Conservation (phyloP, 2,888 invertebrate genomes). For the Strigamia maritima region DNA sequence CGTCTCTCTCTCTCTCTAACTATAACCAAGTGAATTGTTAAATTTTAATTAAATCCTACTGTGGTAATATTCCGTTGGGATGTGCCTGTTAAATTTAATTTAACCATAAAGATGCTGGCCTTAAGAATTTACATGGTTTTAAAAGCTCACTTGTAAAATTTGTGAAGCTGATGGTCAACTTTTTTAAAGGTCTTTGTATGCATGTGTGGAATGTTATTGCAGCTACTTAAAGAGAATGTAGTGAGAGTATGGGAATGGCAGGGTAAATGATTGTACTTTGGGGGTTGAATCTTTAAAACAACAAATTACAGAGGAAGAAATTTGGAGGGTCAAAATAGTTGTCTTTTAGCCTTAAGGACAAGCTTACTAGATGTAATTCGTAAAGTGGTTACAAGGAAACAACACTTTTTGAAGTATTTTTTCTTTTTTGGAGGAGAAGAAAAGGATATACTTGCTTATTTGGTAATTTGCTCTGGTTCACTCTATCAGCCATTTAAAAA, state of each 20-base stretch:
- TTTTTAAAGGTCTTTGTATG: background rate
- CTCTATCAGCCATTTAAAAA: too few relatives aligned
- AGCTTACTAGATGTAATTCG: too few relatives aligned
- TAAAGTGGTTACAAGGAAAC: too few relatives aligned
- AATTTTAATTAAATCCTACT: slow-evolving; percentile 22
- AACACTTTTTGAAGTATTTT: too few relatives aligned
- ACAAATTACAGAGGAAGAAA: too few relatives aligned
- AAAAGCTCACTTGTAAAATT: background rate
- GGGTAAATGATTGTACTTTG: too few relatives aligned
- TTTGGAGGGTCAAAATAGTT: too few relatives aligned
- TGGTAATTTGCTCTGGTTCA: too few relatives aligned
- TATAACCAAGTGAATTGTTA: background rate
- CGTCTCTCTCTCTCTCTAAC: background rate
- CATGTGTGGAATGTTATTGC: slow-evolving; percentile 1
- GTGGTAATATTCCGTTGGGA: slow-evolving; percentile 3
- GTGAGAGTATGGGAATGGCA: background rate
- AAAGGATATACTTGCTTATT: too few relatives aligned
- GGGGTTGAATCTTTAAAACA: too few relatives aligned
- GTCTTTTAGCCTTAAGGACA: too few relatives aligned
- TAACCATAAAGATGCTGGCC: slow-evolving; percentile 24
- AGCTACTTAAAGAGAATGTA: background rate
- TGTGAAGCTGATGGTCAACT: slow-evolving; percentile 3
- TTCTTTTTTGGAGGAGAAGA: too few relatives aligned
- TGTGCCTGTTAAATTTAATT: slow-evolving; percentile 24
- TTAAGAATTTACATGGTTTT: slow-evolving; percentile 20